These are phyloP conservation scores for Lymantria dispar DNA, from an alignment of 2,888 invertebrate genomes.

Conservation along the genomic window DNA sequence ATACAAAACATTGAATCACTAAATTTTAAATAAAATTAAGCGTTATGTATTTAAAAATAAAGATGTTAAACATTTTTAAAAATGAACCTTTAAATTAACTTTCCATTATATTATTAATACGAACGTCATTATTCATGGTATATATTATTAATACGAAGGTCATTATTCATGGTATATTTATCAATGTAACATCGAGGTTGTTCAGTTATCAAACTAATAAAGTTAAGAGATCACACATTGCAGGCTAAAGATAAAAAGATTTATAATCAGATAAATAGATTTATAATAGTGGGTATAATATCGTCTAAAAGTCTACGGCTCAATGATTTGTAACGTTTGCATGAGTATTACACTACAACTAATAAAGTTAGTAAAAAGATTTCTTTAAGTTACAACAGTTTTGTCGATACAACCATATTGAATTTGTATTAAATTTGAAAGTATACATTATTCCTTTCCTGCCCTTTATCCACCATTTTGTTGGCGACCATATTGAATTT, in stretches of 20 bases:
- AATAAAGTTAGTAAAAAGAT: too few relatives aligned
- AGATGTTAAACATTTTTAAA: too few relatives aligned
- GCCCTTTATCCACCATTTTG: too few relatives aligned
- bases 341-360: too few relatives aligned
- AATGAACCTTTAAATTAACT: too few relatives aligned
- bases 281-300: slow-evolving; percentile 36
- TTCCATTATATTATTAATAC: too few relatives aligned
- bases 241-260: slow-evolving; percentile 38
- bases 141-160: not conserved
- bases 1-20: not conserved
- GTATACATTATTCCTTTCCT: too few relatives aligned
- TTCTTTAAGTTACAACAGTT: too few relatives aligned
- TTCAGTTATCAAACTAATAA: slow-evolving; percentile 31
- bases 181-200: slow-evolving; percentile 16
- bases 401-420: too few relatives aligned
- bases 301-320: slow-evolving; percentile 21
- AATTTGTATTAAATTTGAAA: too few relatives aligned
- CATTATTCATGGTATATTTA: slow-evolving; percentile 11
- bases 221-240: slow-evolving; percentile 36
- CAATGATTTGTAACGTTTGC: not conserved
- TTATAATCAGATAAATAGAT: slow-evolving; percentile 41
- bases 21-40: slow-evolving; percentile 3
- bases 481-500: too few relatives aligned
- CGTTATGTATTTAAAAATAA: not conserved
- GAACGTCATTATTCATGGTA: not conserved